These are phyloP conservation scores for Cheilosia soror DNA, from an alignment of 2,888 invertebrate species.

Conservation along the genomic window DNA sequence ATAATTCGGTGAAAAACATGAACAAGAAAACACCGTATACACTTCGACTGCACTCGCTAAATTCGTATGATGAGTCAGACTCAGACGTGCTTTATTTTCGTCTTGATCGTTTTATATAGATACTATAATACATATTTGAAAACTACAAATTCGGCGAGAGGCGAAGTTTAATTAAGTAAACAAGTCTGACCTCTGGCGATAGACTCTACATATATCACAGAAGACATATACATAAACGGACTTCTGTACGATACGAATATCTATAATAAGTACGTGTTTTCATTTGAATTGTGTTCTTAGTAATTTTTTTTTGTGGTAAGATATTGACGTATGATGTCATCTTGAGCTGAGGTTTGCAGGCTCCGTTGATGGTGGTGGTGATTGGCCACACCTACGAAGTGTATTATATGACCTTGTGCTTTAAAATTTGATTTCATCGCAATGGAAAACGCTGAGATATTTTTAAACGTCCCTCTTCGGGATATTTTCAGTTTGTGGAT, in stretches of 20 bases:
- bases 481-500: not conserved
- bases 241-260: not conserved
- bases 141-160: slow-evolving; percentile 35
- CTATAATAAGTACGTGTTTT: slow-evolving; percentile 14
- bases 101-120: slow-evolving; percentile 13
- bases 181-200: slow-evolving; percentile 70
- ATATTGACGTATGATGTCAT: slow-evolving; percentile 69
- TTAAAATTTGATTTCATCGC: slow-evolving; percentile 15
- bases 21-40: slow-evolving; percentile 6
- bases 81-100: slow-evolving; percentile 53
- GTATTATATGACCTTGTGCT: slow-evolving; percentile 46
- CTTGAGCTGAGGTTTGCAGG: slow-evolving; percentile 37
- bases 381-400: slow-evolving; percentile 35
- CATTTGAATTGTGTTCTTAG: slow-evolving; percentile 13
- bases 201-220: slow-evolving; percentile 16
- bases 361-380: slow-evolving; percentile 18
- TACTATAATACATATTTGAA: not conserved
- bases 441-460: slow-evolving; percentile 14
- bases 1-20: slow-evolving; percentile 47
- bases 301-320: slow-evolving; percentile 15
- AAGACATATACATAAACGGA: not conserved
- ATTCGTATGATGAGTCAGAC: slow-evolving; percentile 63
- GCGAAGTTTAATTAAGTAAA: slow-evolving; percentile 62
- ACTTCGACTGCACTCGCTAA: slow-evolving; percentile 44
- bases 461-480: slow-evolving; percentile 23